Base-by-base conservation (phyloP, 2,113 vertebrate species). In the Jaculus jaculus region DNA sequence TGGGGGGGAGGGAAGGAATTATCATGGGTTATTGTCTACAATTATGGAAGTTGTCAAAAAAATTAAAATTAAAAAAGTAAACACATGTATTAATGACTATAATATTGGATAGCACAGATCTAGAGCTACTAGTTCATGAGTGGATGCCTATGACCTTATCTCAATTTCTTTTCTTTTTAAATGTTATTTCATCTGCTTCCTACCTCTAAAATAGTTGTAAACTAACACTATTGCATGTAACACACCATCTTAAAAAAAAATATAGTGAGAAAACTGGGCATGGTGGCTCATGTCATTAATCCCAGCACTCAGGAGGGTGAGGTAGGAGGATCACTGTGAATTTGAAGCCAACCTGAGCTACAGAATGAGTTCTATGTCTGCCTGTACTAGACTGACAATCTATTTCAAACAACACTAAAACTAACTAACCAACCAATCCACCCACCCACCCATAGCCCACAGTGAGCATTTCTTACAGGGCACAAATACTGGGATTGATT, bases 1-100 rank as follows among this genome's bases (percentile, higher is more conserved):
- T 47, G 42, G 42, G 42, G 42, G 42, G 42, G 8, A 47, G 42
- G 42, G 42, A 47, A 8, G 8, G 8, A 47, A 47, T 47, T 47
- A 8, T 8, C 42, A 47, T 47, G 42, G 42, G 42, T n/a, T n/a
- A n/a, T n/a, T n/a, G n/a, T 47, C 42, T 47, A 47, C 8, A 47
- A 47, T 47, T 47, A 47, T 47, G 42, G 42, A 47, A 61, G 60
- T 61, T 61, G 15, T 21, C 15, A 61, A 61, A 61, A 18, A 21
- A 69, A 39, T 71, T 94, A 84, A 83, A 90, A 72, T 39, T 77
- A 79, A 95, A 60, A 85, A 88, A 61, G 73, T 34, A 83, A 61
- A 6, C 7, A 65, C 28, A 69, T 30, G 16, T 51, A 78, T 20
- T 79, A 77, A 2, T 89, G 74, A 37, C 32, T 85, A 73, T 28